Conservation (phyloP, 2,888 invertebrate genomes). For the Sphaeridia pumilis region DNA sequence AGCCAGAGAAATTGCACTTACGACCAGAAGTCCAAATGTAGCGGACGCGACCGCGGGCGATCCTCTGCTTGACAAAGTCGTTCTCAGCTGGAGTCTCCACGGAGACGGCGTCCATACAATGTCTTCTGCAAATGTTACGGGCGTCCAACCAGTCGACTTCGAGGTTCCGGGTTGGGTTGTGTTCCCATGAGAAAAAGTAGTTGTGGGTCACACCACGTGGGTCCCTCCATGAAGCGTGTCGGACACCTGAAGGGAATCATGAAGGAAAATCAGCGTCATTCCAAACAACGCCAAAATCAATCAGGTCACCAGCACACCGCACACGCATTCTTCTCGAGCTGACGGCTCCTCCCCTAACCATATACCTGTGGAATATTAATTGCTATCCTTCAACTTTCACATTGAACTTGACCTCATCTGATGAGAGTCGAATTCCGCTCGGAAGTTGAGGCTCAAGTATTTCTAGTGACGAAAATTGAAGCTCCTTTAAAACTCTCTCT, state of each 20-base stretch:
- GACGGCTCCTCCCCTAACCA: too few species aligned
- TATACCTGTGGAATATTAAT: too few species aligned
- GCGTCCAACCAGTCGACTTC: slow-evolving; percentile 85
- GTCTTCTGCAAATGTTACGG: slow-evolving; percentile 78
- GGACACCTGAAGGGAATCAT: slow-evolving; percentile 52
- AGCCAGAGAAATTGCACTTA: slow-evolving; percentile 85
- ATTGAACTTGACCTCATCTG: slow-evolving; percentile 15
- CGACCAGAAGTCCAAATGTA: slow-evolving; percentile 90
- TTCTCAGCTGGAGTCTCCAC: slow-evolving; percentile 83
- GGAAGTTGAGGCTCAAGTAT: too few species aligned
- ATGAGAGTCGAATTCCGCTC: too few species aligned
- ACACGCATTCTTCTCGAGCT: too few species aligned
- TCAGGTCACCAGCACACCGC: slow-evolving; percentile 4
- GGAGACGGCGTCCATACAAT: slow-evolving; percentile 85
- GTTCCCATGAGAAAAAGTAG: slow-evolving; percentile 80
- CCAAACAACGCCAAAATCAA: neutral
- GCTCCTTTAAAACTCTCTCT: too few species aligned
- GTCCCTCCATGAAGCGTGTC: slow-evolving; percentile 77
- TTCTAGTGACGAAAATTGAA: too few species aligned
- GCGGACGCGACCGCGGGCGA: slow-evolving; percentile 53
- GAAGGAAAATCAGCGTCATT: neutral
- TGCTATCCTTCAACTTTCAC: slow-evolving; percentile 15
- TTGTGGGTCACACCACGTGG: slow-evolving; percentile 81
- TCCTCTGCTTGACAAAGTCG: slow-evolving; percentile 75
- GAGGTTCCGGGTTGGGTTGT: slow-evolving; percentile 64